Evolutionary conservation across 2,888 invertebrate species (phyloP).

Genomic region (Arrhopalites spinosus): DNA sequence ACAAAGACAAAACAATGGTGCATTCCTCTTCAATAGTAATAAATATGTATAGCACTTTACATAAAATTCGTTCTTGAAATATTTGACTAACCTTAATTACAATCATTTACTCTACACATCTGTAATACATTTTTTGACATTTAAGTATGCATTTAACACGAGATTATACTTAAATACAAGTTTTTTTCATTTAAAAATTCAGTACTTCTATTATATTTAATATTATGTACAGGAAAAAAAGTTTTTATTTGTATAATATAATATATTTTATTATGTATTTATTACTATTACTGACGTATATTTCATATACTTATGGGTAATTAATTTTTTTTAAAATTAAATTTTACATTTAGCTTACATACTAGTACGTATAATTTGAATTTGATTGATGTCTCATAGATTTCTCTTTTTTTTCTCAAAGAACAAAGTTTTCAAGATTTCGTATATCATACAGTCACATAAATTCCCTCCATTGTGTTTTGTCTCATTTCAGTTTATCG

Average conservation of each 20-base stretch:
- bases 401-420: not conserved
- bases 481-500: not conserved
- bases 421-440: conserved; percentile 24
- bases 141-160: not conserved
- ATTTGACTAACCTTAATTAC: not conserved
- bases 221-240: not conserved
- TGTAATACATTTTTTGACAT: not conserved
- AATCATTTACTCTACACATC: too few species aligned
- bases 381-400: conserved; percentile 25
- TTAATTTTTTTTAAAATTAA: not conserved
- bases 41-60: too few species aligned
- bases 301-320: not conserved
- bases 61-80: too few species aligned
- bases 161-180: not conserved
- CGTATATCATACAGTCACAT: conserved; percentile 52
- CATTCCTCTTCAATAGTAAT: too few species aligned
- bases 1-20: too few species aligned
- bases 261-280: not conserved
- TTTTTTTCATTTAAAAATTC: conserved; percentile 9
- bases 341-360: conserved; percentile 7
- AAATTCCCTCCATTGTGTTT: conserved; percentile 24
- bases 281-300: not conserved
- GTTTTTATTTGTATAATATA: not conserved
- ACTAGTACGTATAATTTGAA: conserved; percentile 32
- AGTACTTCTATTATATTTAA: not conserved